Evolutionary conservation across 2,797 vertebrate species (phyloP), one percentile per base, ranked within the genome.

Genomic region (Cyclura pinguis): DNA sequence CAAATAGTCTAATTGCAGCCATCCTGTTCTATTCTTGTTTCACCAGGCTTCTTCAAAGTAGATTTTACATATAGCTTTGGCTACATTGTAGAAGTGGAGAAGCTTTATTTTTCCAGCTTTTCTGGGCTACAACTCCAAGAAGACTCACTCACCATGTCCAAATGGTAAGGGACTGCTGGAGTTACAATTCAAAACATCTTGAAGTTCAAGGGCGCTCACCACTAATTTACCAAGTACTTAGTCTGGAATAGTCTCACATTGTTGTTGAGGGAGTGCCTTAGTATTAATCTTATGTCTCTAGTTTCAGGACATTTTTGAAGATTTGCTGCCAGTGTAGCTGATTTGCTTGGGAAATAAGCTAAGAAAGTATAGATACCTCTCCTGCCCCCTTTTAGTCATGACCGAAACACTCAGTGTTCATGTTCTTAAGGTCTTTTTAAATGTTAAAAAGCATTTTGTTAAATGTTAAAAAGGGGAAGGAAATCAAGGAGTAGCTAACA

Each of bases 401-500:
- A 80, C 47, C 1, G 1, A 10, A 35, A 74, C 20, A 67, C 20
- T 57, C 27, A 78, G 62, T 74, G 35, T 47, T 38, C 20, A 47
- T 73, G 20, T 72, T n/a, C n/a, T 57, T 32, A 72, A 80, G 35
- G 32, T 14, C 3, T 62, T 83, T 73, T 35, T 50, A 38, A 13
- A 35, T 47, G 32, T n/a, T 47, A 24, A 85, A 73, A 80, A 57
- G 5, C 59, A 64, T 77, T 8, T n/a, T 35, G 22, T 35, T 50
- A 38, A 13, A 35, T 47, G 32, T n/a, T 47, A 24, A 85, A 73
- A 80, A 57, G 32, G 12, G 20, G 38, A 89, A 78, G 64, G 9
- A 86, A 74, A 81, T 50, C 50, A 90, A 74, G 47, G 62, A 76
- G 14, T 35, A 13, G 1, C n/a, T 87, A 87, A 52, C 57, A 87